Evolutionary conservation across 2,888 invertebrate species (phyloP), one percentile per base, ranked within the genome.

Genomic region (Hybos culiciformis): DNA sequence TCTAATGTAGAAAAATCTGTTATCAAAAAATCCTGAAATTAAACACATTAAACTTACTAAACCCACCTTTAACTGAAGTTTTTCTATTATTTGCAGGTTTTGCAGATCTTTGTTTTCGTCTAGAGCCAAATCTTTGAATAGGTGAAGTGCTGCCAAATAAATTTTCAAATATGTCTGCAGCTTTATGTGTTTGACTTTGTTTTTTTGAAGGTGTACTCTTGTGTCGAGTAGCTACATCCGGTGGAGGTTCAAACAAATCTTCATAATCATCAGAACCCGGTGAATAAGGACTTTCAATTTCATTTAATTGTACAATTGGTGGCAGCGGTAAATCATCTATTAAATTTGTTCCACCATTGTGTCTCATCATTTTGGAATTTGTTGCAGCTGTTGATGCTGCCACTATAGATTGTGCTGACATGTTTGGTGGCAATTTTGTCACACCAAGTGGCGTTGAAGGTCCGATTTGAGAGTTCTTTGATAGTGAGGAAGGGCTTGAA

Each of bases 211-310:
- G 9, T 29, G n/a, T n/a, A 29, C n/a, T 29, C n/a, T 29, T 29
- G n/a, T 29, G 12, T 4, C 29, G 29, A 9, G 17, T 12, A n/a
- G 41, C 9, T 9, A 24, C 12, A 17, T 64, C 64, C 43, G 57
- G 56, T 11, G 83, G 86, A 40, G 87, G 87, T 63, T 83, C 82
- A 67, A 88, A 88, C 50, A 88, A 72, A 62, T 88, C 87, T 54
- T 87, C 86, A 59, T 84, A 86, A 63, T 88, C 83, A 55, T 81
- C 83, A n/a, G 86, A 85, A 37, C 84, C 87, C 0, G 88, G 88
- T 39, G 87, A 87, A 68, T 90, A 88, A 0, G 90, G 91, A 18
- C 88, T 87, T 51, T 81, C 81, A 60, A 81, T 75, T 52, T 83
- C 83, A 65, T 78, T 73, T 8, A 55, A 50, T n/a, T n/a, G n/a